These are phyloP conservation scores for Porphyrio hochstetteri DNA, from an alignment of 2,113 vertebrate genomes.

Conservation along the genomic window DNA sequence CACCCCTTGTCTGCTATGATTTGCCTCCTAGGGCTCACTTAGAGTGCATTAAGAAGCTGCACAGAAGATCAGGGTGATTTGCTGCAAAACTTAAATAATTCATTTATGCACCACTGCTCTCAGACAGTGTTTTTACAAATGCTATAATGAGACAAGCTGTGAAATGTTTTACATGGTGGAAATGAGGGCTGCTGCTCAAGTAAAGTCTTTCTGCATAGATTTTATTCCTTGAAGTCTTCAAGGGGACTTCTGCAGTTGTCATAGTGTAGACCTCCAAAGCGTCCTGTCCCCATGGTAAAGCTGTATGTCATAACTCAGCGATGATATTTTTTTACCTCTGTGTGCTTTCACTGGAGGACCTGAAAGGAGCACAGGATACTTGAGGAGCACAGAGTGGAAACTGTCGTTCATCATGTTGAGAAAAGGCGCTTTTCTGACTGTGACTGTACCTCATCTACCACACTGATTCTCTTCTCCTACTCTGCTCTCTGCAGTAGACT, in stretches of 20 bases:
- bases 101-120: conserved; percentile 86
- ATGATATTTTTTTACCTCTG: not conserved
- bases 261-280: not conserved
- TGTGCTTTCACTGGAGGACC: not conserved
- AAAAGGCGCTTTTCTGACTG: not conserved
- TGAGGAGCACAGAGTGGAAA: not conserved
- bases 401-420: not conserved
- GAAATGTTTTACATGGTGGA: conserved; percentile 79
- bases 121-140: conserved; percentile 89
- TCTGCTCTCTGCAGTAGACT: not conserved
- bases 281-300: not conserved
- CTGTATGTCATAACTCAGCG: not conserved
- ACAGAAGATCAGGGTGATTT: conserved; percentile 79
- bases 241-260: not conserved
- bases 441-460: not conserved
- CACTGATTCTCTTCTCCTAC: not conserved
- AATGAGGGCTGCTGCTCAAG: conserved; percentile 49
- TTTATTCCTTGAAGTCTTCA: conserved; percentile 23
- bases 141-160: conserved; percentile 89
- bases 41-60: conserved; percentile 82
- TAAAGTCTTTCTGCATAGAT: conserved; percentile 9
- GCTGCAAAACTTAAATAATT: conserved; percentile 89
- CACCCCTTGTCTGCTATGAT: conserved; percentile 77
- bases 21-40: conserved; percentile 85
- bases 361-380: not conserved